Evolutionary conservation across 2,113 vertebrate genomes (phyloP).

Genomic region (Smithornis capensis): DNA sequence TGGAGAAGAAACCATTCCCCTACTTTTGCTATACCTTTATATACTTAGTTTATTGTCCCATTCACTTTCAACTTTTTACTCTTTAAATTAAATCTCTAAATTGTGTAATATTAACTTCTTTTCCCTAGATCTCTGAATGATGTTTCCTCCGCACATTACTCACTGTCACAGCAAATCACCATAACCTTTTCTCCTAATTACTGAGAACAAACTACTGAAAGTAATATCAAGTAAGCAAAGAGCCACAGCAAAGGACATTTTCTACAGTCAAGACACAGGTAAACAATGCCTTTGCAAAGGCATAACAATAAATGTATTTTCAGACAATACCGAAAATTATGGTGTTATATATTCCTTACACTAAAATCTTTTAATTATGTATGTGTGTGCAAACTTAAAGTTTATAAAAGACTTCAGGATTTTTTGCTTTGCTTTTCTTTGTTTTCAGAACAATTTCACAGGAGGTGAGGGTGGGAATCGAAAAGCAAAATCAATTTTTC

Average conservation of each 20-base stretch:
- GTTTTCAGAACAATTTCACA: neutral
- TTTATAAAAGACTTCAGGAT: neutral
- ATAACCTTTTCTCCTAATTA: neutral
- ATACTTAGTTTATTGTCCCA: neutral
- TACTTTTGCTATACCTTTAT: neutral
- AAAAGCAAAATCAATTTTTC: slow-evolving; percentile 11
- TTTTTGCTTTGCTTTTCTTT: neutral
- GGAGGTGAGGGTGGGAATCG: neutral
- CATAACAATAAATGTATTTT: neutral
- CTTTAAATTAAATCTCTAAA: neutral
- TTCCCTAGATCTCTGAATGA: neutral
- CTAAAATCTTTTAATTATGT: neutral
- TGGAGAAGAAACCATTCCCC: neutral
- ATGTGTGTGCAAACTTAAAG: neutral
- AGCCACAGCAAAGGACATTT: neutral
- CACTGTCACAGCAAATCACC: neutral
- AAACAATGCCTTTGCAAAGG: neutral
- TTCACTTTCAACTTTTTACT: neutral
- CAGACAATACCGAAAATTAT: neutral
- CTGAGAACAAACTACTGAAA: neutral
- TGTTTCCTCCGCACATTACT: neutral
- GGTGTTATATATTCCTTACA: neutral
- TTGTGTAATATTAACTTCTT: neutral
- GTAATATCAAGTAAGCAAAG: neutral
- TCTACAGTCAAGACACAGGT: neutral